Conservation (phyloP, 2,888 invertebrate species). For the Acanthacorydalis orientalis region DNA sequence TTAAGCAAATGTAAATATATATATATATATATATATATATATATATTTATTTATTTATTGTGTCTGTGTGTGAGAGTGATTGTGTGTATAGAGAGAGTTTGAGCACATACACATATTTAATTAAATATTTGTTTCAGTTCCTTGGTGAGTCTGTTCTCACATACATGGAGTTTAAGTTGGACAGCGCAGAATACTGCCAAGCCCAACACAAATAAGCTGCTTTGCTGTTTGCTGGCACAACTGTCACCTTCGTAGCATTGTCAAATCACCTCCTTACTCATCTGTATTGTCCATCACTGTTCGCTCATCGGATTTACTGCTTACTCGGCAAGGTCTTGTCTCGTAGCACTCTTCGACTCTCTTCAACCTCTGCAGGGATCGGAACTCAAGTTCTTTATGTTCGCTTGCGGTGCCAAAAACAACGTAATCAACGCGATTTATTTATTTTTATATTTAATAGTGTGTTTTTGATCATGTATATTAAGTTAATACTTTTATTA, state of each 20-base stretch:
- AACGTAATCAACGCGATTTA: slow-evolving; percentile 19
- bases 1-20: too few species aligned
- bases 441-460: slow-evolving; percentile 13
- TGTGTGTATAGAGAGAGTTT: too few species aligned
- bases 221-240: slow-evolving; percentile 3
- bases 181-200: slow-evolving; percentile 97
- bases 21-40: too few species aligned
- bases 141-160: slow-evolving; percentile 76
- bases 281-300: too few species aligned
- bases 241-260: background rate
- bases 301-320: too few species aligned
- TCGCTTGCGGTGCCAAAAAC: slow-evolving; percentile 19
- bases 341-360: background rate
- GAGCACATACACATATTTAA: too few species aligned
- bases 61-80: too few species aligned
- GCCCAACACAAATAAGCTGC: slow-evolving; percentile 85
- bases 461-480: too few species aligned
- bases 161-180: slow-evolving; percentile 97
- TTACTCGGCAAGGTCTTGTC: too few species aligned
- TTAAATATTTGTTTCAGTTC: slow-evolving; percentile 44
- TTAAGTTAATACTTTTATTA: too few species aligned
- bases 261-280: background rate
- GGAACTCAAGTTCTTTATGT: slow-evolving; percentile 4
- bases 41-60: too few species aligned
- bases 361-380: background rate